A percentile compares a stretch with the other conserved stretches of the same genome.
These are phyloP conservation scores for Anas georgica DNA, from an alignment of 2,797 vertebrate genomes.

Conservation along the genomic window DNA sequence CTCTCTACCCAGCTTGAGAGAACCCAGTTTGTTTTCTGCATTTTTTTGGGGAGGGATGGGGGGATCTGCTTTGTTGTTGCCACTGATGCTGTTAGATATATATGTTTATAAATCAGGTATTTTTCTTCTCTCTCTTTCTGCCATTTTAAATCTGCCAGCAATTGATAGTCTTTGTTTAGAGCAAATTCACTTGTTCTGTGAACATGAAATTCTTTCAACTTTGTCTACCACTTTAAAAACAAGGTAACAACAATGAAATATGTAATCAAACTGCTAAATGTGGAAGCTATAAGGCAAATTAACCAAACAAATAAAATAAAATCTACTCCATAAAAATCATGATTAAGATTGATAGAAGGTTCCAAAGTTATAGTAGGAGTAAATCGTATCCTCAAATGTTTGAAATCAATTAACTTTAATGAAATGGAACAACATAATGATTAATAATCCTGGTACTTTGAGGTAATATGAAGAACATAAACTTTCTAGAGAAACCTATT, in stretches of 20 bases:
- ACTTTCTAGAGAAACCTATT: constrained; percentile 47
- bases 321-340: constrained; percentile 15
- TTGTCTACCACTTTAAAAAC: constrained; percentile 20
- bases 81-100: background rate
- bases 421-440: constrained; percentile 61
- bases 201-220: background rate
- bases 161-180: background rate
- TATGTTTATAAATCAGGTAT: background rate
- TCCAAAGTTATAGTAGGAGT: constrained; percentile 22
- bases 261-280: constrained; percentile 31
- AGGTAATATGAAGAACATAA: constrained; percentile 47
- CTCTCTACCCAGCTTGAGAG: background rate
- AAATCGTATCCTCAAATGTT: constrained; percentile 57
- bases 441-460: constrained; percentile 53
- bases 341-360: constrained; percentile 33
- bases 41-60: background rate
- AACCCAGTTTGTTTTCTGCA: background rate
- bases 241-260: background rate
- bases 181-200: background rate
- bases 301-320: constrained; percentile 36
- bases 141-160: background rate
- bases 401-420: constrained; percentile 68
- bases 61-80: background rate
- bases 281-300: constrained; percentile 15
- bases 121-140: background rate